Evolutionary conservation across 1,140 invertebrate species (phyloP).

Genomic region (Procambarus virginalis): DNA sequence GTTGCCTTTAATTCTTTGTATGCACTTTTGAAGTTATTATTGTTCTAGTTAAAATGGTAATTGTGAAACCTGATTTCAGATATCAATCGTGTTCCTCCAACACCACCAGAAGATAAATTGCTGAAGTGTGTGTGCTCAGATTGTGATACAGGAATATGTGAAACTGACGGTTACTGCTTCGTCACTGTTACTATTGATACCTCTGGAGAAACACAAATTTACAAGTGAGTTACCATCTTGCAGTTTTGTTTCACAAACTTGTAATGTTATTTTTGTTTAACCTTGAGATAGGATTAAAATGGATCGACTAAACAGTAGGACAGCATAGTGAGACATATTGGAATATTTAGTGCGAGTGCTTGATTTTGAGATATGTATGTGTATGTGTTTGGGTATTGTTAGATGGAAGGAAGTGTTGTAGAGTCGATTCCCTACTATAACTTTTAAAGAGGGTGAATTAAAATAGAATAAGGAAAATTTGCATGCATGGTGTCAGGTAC

Average conservation of each 20-base stretch:
- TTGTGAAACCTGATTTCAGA: neutral
- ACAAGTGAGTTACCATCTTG: slow-evolving; percentile 5
- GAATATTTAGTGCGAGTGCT: too few species aligned
- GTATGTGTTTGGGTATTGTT: too few species aligned
- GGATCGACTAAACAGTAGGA: too few species aligned
- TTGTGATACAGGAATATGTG: neutral
- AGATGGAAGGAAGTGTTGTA: too few species aligned
- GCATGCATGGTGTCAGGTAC: too few species aligned
- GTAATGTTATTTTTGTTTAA: neutral
- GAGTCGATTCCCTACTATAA: too few species aligned
- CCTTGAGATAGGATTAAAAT: neutral
- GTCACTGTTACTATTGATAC: slow-evolving; percentile 7
- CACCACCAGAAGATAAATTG: neutral
- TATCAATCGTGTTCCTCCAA: neutral
- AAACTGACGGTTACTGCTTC: slow-evolving; percentile 21
- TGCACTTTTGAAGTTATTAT: too few species aligned
- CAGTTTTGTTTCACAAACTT: neutral
- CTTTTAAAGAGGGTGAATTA: too few species aligned
- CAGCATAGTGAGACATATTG: too few species aligned
- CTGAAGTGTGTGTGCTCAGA: slow-evolving; percentile 29
- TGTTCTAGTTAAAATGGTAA: neutral
- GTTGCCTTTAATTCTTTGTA: too few species aligned
- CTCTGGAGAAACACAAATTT: neutral
- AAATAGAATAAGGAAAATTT: too few species aligned
- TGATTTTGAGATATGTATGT: too few species aligned